Evolutionary conservation across 2,888 invertebrate genomes (phyloP).

Genomic region (Halocaridina rubra): DNA sequence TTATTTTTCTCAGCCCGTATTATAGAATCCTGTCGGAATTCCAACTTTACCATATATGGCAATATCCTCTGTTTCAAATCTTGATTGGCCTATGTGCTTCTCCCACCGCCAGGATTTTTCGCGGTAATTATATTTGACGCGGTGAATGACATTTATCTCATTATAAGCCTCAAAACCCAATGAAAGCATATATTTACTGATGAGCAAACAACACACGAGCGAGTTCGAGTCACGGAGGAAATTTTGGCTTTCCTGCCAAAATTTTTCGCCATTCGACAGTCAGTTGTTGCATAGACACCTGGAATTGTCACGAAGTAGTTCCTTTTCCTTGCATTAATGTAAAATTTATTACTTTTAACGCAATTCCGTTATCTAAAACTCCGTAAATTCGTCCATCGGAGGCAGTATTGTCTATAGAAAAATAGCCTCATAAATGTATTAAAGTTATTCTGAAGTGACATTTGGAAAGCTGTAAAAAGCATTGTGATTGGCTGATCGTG

Average conservation of each 20-base stretch:
- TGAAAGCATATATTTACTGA: not conserved
- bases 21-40: slow-evolving; percentile 37
- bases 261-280: not conserved
- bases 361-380: no score
- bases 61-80: slow-evolving; percentile 60
- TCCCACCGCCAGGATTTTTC: slow-evolving; percentile 11
- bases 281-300: not conserved
- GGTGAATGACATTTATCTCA: not conserved
- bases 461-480: not conserved
- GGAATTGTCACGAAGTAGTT: not conserved
- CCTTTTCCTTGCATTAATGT: not conserved
- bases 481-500: not conserved
- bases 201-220: not conserved
- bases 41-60: slow-evolving; percentile 59
- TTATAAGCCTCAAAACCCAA: not conserved
- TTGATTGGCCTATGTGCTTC: slow-evolving; percentile 57
- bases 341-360: no score
- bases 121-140: slow-evolving; percentile 34
- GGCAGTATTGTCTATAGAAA: no score
- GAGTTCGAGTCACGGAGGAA: not conserved
- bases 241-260: not conserved
- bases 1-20: no score
- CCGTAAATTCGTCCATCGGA: no score
- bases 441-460: not conserved
- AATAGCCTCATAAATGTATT: no score